These are phyloP conservation scores for Austrolebias charrua DNA, from an alignment of 2,797 vertebrate species.

Conservation along the genomic window DNA sequence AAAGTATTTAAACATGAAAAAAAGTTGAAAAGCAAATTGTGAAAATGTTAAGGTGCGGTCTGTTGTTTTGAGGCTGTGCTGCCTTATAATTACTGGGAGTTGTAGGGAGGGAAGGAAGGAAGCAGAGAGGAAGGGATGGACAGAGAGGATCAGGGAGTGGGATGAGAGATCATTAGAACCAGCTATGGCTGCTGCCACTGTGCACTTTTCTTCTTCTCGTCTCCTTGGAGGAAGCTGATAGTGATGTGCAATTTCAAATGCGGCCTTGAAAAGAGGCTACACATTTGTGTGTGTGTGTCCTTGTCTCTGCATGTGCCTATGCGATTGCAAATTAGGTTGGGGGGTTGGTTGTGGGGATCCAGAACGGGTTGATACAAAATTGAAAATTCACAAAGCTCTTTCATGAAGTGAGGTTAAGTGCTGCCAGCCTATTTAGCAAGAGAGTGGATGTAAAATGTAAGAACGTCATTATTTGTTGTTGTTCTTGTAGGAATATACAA, in stretches of 20 bases:
- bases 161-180: slow-evolving; percentile 62
- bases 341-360: slow-evolving; percentile 7
- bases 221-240: slow-evolving; percentile 57
- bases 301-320: slow-evolving; percentile 40
- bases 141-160: slow-evolving; percentile 48
- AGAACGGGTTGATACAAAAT: slow-evolving; percentile 53
- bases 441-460: slow-evolving; percentile 45
- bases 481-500: slow-evolving; percentile 20
- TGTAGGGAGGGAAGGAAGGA: slow-evolving; percentile 48
- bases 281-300: slow-evolving; percentile 35
- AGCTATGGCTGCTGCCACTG: slow-evolving; percentile 41
- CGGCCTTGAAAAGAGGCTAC: slow-evolving; percentile 63
- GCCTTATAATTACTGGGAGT: slow-evolving; percentile 60
- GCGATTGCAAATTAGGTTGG: slow-evolving; percentile 16
- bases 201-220: slow-evolving; percentile 43
- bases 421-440: slow-evolving; percentile 69
- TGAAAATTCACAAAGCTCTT: slow-evolving; percentile 71
- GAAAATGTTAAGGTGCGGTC: slow-evolving; percentile 46
- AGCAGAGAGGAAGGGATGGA: slow-evolving; percentile 31
- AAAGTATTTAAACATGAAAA: neutral
- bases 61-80: slow-evolving; percentile 47
- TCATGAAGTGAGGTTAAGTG: slow-evolving; percentile 69
- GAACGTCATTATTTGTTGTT: slow-evolving; percentile 16
- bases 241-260: slow-evolving; percentile 57
- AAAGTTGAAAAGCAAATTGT: slow-evolving; percentile 22